Base-by-base conservation (phyloP, 2,888 invertebrate species). In the Dascillus cervinus region DNA sequence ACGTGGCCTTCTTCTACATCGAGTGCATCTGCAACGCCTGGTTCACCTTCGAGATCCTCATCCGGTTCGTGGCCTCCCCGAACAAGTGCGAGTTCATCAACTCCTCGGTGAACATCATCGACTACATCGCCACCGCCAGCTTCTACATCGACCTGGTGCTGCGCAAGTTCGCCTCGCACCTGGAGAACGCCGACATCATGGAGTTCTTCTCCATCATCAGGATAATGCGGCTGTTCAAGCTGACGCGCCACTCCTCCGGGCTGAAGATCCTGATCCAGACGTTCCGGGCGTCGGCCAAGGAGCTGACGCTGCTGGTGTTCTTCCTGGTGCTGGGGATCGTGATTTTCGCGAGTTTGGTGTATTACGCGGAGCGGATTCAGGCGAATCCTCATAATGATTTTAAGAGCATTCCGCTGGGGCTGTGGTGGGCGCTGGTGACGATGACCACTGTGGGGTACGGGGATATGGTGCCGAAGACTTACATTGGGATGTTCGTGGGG, bases 391-490 rank as follows among this genome's bases (percentile, higher is more conserved):
- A 91, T 64, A 96, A 96, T 69, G 92, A 95, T 70, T 97, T 97
- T 72, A 91, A 92, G 65, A 94, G 92, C 67, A 97, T 97, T 73
- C 96, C 96, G 24, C 73, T 94, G 54, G 96, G 96, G 24, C 71
- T 96, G 46, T 96, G 96, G 96, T 97, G 96, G 96, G 96, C 96
- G 24, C 77, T 96, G 67, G 95, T 96, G 47, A 96, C 96, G 48
- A 96, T 97, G 96, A 97, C 96, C 49, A 94, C 92, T 1, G 95
- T 96, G 36, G 96, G 96, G 23, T 97, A 96, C 65, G 96, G 96
- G 36, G 95, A 96, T 67, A 96, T 96, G 94, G 92, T 87, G 50
- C 95, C 96, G 40, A 95, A 95, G 67, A 96, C 96, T 22, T 96
- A 96, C 65, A 86, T 92, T 44, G 96, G 96, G 46, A 96, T 96